Conservation (phyloP, 2,888 invertebrate species). For the Malthinus seriepunctatus region DNA sequence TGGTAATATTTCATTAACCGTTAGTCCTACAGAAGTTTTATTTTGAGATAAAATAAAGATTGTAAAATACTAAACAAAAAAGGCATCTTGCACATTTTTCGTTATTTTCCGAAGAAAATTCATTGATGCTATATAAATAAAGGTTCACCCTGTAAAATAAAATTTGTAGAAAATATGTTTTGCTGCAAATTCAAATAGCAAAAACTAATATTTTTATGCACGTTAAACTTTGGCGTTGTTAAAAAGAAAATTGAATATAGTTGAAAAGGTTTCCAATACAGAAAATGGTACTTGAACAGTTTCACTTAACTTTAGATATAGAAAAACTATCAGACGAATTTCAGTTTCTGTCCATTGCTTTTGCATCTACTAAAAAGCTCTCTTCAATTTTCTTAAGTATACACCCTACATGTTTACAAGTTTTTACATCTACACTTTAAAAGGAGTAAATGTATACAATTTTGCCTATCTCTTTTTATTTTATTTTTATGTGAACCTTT, state of each 20-base stretch:
- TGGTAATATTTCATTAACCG: no score
- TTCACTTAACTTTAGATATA: constrained; percentile 10
- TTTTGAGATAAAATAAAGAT: no score
- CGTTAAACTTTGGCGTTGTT: neutral
- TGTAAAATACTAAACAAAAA: no score
- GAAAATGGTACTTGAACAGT: constrained; percentile 10
- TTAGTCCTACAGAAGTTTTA: no score
- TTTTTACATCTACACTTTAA: constrained; percentile 19
- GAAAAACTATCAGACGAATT: constrained; percentile 8
- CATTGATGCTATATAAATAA: no score
- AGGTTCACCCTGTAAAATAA: no score
- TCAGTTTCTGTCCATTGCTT: constrained; percentile 1
- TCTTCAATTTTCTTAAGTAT: constrained; percentile 36
- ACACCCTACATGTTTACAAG: constrained; percentile 33
- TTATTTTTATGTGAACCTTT: no score
- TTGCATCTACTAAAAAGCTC: constrained; percentile 25
- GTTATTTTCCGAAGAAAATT: no score
- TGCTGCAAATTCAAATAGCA: neutral
- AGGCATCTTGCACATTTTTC: no score
- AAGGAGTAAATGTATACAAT: constrained; percentile 3
- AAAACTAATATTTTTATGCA: neutral
- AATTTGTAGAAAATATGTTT: neutral
- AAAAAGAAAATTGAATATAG: constrained; percentile 1
- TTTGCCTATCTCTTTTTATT: neutral
- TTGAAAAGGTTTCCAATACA: constrained; percentile 7